These are phyloP conservation scores for Ooceraea biroi DNA, from an alignment of 1,140 invertebrate genomes.

Conservation along the genomic window DNA sequence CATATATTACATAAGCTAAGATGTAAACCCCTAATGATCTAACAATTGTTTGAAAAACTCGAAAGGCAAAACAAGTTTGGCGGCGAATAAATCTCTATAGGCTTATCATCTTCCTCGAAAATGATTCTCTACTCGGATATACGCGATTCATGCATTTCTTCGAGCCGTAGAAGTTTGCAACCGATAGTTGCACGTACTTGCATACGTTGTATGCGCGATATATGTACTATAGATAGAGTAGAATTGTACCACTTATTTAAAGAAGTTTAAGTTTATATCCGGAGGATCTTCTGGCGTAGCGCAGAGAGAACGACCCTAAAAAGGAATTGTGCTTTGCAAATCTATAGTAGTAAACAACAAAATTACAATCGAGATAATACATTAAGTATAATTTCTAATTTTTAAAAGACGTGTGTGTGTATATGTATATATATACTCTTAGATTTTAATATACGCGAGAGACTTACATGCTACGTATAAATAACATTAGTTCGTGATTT, in stretches of 20 bases:
- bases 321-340: constrained; percentile 52
- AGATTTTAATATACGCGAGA: constrained; percentile 25
- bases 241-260: constrained; percentile 73
- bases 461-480: constrained; percentile 27
- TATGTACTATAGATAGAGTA: constrained; percentile 32
- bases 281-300: not conserved
- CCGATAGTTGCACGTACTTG: constrained; percentile 2
- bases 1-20: too few relatives aligned
- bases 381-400: constrained; percentile 33
- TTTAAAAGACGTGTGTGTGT: not conserved
- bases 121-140: constrained; percentile 16
- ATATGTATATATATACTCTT: not conserved
- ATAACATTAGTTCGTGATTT: constrained; percentile 59
- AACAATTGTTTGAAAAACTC: too few relatives aligned
- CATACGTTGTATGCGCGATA: not conserved
- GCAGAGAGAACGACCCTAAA: constrained; percentile 17
- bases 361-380: constrained; percentile 55
- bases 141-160: constrained; percentile 14
- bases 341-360: constrained; percentile 62
- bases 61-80: not conserved
- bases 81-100: constrained; percentile 12
- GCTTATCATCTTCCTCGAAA: not conserved
- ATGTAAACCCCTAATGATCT: too few relatives aligned
- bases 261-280: constrained; percentile 8
- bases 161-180: constrained; percentile 39